Evolutionary conservation across 2,797 vertebrate species (phyloP), one percentile per base, ranked within the genome.

Genomic region (Phoeniculus purpureus): DNA sequence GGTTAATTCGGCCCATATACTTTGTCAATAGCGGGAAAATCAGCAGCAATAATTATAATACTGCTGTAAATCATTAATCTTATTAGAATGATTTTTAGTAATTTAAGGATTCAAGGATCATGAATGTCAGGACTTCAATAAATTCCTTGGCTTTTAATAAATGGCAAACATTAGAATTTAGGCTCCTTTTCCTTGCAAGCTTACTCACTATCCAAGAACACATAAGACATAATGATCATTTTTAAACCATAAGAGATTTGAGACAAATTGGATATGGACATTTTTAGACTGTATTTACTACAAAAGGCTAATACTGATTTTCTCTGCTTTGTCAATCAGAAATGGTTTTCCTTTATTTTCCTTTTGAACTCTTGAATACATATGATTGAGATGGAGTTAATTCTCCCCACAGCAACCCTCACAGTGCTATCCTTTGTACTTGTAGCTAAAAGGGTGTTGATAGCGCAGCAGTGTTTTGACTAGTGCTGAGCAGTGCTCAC

Each of bases 71-170:
- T 94, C 71, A 91, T 96, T 87, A 93, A 97, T 96, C 94, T 96
- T 96, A 73, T 81, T 97, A 68, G 6, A 90, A 67, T 84, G 92
- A 95, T 84, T 96, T 97, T 97, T 94, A 96, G 72, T 75, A 95
- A 87, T 94, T 96, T 96, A 91, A 92, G 86, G 92, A 95, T 95
- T 95, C 89, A 96, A 96, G 90, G 90, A 93, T 96, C 95, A 91
- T 80, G n/a, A 95, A 95, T 96, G 92, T 96, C 96, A 97, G 92
- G 95, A 91, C 82, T 97, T 82, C 32, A 87, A 88, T 95, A 96
- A 96, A 94, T 96, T 93, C 66, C 50, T 94, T 96, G 92, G 73
- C 73, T 97, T 96, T 94, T 94, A 94, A 97, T 94, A 96, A 96
- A 96, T 96, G 92, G 85, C 94, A 96, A 60, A 93, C 15, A 22